Conservation (phyloP, 1,140 invertebrate species). For the Ylistrum balloti region DNA sequence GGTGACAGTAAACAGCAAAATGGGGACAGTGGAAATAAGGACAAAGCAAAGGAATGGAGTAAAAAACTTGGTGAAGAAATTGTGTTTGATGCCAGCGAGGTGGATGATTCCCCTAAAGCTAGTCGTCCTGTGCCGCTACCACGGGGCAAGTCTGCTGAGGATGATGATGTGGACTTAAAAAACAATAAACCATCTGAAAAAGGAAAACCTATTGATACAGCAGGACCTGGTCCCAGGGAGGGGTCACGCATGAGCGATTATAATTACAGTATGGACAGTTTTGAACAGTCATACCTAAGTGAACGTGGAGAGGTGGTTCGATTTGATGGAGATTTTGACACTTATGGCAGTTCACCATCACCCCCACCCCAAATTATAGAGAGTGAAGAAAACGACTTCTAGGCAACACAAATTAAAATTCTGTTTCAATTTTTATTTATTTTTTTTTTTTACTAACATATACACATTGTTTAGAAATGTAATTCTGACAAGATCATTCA, state of each 20-base stretch:
- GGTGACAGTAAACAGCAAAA: not conserved
- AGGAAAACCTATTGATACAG: not conserved
- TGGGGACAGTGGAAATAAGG: not conserved
- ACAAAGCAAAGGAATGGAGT: conserved; percentile 43
- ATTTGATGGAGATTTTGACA: conserved; percentile 69
- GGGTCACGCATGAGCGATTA: conserved; percentile 70
- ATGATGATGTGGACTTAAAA: conserved; percentile 34
- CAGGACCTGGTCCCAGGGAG: conserved; percentile 50
- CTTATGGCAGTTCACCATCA: conserved; percentile 62
- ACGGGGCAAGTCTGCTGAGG: conserved; percentile 48
- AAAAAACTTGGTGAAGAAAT: conserved; percentile 52
- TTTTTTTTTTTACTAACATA: not conserved
- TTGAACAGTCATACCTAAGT: conserved; percentile 75
- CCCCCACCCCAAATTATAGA: conserved; percentile 61
- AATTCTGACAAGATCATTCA: too few species aligned
- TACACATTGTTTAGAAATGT: not conserved
- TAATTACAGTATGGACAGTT: conserved; percentile 78
- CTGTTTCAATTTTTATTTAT: too few species aligned
- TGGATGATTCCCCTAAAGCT: conserved; percentile 43
- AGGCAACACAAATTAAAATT: not conserved
- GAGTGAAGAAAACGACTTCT: conserved; percentile 72
- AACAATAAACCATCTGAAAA: not conserved
- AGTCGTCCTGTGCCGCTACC: conserved; percentile 52
- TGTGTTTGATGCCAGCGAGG: conserved; percentile 49
- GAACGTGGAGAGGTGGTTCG: conserved; percentile 73